A percentile compares a stretch with the other conserved stretches of the same genome.
These are phyloP conservation scores for Clupea harengus DNA, from an alignment of 2,113 vertebrate species.

Conservation along the genomic window DNA sequence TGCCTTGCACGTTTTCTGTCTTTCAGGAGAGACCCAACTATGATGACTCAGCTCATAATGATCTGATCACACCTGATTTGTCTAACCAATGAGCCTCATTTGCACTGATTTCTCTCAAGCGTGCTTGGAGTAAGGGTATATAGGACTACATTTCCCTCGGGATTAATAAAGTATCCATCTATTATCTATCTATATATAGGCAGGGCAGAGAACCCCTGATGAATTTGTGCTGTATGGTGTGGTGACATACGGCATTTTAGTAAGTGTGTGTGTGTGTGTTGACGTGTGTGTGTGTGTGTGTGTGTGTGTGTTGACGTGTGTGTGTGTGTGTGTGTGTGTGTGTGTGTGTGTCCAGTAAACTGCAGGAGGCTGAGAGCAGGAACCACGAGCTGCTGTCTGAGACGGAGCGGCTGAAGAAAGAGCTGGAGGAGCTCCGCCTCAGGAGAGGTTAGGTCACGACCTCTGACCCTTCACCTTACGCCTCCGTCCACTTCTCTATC, in stretches of 20 bases:
- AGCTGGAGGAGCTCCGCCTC: slow-evolving; percentile 89
- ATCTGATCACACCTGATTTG: not conserved
- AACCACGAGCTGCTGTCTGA: slow-evolving; percentile 89
- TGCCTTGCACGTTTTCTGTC: not conserved
- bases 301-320: not conserved
- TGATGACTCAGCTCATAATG: not conserved
- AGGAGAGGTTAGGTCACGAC: slow-evolving; percentile 80
- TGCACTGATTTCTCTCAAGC: not conserved
- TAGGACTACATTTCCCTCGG: no score
- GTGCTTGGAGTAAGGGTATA: no score
- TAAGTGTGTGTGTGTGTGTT: not conserved
- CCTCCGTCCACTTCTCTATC: not conserved
- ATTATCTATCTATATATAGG: no score
- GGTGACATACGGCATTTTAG: not conserved
- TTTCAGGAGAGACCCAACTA: not conserved
- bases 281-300: not conserved
- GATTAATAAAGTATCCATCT: no score
- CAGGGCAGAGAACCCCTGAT: not conserved
- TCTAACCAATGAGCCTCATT: not conserved
- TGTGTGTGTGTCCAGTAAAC: slow-evolving; percentile 77
- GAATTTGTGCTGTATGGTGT: not conserved
- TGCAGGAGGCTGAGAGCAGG: slow-evolving; percentile 90
- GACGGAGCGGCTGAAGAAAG: slow-evolving; percentile 91
- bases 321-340: not conserved
- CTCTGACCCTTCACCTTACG: not conserved